These are phyloP conservation scores for Acleris cristana DNA, from an alignment of 2,888 invertebrate genomes.

Conservation along the genomic window DNA sequence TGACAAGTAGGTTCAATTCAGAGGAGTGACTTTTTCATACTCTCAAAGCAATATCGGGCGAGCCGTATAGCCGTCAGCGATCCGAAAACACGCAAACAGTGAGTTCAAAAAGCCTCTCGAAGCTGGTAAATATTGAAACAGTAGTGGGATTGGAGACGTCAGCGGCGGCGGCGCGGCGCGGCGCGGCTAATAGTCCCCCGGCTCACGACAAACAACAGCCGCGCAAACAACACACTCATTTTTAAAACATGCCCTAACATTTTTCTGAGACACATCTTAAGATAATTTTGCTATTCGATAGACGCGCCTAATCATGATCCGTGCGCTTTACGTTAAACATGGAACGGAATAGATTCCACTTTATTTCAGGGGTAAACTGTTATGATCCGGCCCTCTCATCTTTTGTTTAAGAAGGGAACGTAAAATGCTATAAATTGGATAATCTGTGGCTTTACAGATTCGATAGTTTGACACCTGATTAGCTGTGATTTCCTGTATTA, in stretches of 20 bases:
- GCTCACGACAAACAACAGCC: conserved; percentile 75
- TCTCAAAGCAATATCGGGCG: conserved; percentile 77
- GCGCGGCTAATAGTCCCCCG: conserved; percentile 80
- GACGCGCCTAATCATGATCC: background rate
- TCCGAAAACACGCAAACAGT: conserved; percentile 83
- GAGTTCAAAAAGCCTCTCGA: conserved; percentile 83
- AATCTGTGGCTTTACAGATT: too few relatives aligned
- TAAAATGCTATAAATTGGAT: too few relatives aligned
- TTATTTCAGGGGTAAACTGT: too few relatives aligned
- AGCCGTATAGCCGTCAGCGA: conserved; percentile 78
- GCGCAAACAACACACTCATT: conserved; percentile 67
- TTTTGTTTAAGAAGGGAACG: too few relatives aligned
- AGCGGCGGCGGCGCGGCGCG: conserved; percentile 51
- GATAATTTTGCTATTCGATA: background rate
- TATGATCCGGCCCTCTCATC: too few relatives aligned
- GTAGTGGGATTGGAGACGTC: conserved; percentile 81
- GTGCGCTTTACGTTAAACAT: background rate
- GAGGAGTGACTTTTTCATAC: conserved; percentile 79
- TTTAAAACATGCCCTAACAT: conserved; percentile 71
- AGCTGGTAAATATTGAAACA: conserved; percentile 83
- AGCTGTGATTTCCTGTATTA: too few relatives aligned
- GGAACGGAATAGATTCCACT: background rate
- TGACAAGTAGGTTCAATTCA: conserved; percentile 62
- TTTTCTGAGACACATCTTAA: conserved; percentile 48
- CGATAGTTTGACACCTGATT: too few relatives aligned